These are phyloP conservation scores for Oryctes rhinoceros DNA, from an alignment of 1,140 invertebrate species.

Conservation along the genomic window DNA sequence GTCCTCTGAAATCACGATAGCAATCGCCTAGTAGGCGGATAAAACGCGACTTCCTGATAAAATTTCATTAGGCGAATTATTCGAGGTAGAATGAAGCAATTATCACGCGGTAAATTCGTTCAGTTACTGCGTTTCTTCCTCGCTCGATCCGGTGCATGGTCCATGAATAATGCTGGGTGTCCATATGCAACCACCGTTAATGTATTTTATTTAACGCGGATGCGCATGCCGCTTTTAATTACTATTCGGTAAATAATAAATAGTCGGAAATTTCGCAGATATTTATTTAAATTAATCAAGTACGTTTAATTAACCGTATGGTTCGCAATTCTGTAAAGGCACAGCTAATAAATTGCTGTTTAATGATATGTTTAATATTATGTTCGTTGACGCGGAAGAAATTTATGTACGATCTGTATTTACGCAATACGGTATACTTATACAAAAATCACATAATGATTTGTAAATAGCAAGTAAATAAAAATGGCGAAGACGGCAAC, in stretches of 20 bases:
- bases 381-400: slow-evolving; percentile 10
- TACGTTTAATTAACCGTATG: slow-evolving; percentile 14
- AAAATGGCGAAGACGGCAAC: too few species aligned
- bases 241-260: background rate
- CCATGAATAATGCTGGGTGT: background rate
- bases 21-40: background rate
- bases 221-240: background rate
- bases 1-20: background rate
- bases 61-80: slow-evolving; percentile 17
- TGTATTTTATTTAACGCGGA: background rate
- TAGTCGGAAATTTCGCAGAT: background rate
- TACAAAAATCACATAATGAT: background rate
- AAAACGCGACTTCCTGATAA: background rate
- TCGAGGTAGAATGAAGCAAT: background rate
- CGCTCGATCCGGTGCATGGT: too few species aligned
- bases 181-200: background rate
- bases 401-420: background rate
- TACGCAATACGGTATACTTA: background rate
- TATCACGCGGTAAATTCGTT: background rate
- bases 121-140: too few species aligned
- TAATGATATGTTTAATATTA: background rate
- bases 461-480: background rate
- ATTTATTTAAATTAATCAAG: background rate
- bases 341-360: slow-evolving; percentile 1
- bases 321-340: background rate